phyloP scores from a whole-genome alignment of 2,888 invertebrate species.

The Diadegma fenestrale region DNA sequence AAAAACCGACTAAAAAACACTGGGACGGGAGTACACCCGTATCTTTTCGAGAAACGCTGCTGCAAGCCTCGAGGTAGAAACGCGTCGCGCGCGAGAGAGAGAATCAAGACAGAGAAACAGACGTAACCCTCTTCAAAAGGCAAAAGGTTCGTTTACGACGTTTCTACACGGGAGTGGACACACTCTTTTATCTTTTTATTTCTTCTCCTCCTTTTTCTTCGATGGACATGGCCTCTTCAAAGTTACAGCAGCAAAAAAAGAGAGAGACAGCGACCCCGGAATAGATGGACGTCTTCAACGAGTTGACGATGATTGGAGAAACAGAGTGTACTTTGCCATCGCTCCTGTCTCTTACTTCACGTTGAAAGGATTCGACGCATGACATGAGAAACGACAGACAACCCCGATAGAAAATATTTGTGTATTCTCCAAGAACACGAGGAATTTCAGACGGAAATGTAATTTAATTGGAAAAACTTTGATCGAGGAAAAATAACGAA shows the following conservation, averaged over 20 bases:
- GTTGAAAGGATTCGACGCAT: constrained; percentile 24
- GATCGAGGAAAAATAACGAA: background rate
- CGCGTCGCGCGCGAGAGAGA: constrained; percentile 1
- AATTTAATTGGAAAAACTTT: constrained; percentile 29
- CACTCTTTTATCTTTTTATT: constrained; percentile 22
- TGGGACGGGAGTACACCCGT: constrained; percentile 14
- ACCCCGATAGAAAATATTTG: constrained; percentile 11
- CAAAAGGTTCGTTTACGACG: constrained; percentile 62
- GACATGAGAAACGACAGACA: constrained; percentile 17
- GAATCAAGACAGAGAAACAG: constrained; percentile 49
- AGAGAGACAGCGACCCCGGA: constrained; percentile 50
- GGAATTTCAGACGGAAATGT: constrained; percentile 10
- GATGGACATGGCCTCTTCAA: constrained; percentile 57
- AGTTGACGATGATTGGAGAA: constrained; percentile 76
- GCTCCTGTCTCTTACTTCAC: constrained; percentile 34
- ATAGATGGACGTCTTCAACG: constrained; percentile 75
- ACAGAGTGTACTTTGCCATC: constrained; percentile 47
- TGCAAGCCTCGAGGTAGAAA: constrained; percentile 21
- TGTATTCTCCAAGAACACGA: constrained; percentile 16
- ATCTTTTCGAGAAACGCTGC: constrained; percentile 45
- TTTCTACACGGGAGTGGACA: constrained; percentile 56
- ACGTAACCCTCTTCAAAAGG: constrained; percentile 63
- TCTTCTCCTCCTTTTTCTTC: constrained; percentile 27
- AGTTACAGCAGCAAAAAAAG: constrained; percentile 30
- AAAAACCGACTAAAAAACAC: background rate